A percentile compares a stretch with the other conserved stretches of the same genome.
Evolutionary conservation across 2,797 vertebrate genomes (phyloP).

Genomic region (Chromobotia macracanthus): DNA sequence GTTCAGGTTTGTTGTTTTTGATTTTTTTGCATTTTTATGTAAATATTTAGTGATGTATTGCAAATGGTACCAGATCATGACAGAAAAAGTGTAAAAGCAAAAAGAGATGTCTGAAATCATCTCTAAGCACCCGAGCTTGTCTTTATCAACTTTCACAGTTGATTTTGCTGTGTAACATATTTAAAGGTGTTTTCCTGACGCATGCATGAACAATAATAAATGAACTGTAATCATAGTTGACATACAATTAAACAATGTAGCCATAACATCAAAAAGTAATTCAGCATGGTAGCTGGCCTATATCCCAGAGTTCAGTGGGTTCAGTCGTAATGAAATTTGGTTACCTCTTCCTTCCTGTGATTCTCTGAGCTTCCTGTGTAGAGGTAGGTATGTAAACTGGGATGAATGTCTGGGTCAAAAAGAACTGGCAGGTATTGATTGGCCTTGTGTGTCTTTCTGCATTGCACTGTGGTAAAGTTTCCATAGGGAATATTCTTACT

Average conservation of each 20-base stretch:
- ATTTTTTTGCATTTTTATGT: too few relatives aligned
- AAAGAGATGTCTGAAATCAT: too few relatives aligned
- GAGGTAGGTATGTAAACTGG: slow-evolving; percentile 16
- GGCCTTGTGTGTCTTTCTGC: neutral
- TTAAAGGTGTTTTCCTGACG: slow-evolving; percentile 30
- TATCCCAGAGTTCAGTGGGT: slow-evolving; percentile 32
- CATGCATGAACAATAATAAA: slow-evolving; percentile 36
- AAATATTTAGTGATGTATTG: neutral
- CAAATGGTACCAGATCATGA: neutral
- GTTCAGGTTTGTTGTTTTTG: slow-evolving; percentile 1
- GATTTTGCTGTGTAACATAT: neutral
- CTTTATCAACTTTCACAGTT: slow-evolving; percentile 9
- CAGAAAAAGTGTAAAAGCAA: too few relatives aligned
- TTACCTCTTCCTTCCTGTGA: slow-evolving; percentile 59
- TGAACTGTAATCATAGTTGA: slow-evolving; percentile 29
- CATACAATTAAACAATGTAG: slow-evolving; percentile 39
- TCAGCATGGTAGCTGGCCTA: slow-evolving; percentile 14
- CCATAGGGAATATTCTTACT: neutral
- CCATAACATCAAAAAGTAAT: slow-evolving; percentile 16
- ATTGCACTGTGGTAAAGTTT: neutral
- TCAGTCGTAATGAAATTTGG: slow-evolving; percentile 32
- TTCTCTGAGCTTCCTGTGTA: slow-evolving; percentile 60
- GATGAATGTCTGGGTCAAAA: neutral
- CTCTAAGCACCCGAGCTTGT: too few relatives aligned
- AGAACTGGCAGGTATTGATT: neutral